These are phyloP conservation scores for Enteromius paludinosus DNA, from an alignment of 2,797 vertebrate species.

Conservation along the genomic window DNA sequence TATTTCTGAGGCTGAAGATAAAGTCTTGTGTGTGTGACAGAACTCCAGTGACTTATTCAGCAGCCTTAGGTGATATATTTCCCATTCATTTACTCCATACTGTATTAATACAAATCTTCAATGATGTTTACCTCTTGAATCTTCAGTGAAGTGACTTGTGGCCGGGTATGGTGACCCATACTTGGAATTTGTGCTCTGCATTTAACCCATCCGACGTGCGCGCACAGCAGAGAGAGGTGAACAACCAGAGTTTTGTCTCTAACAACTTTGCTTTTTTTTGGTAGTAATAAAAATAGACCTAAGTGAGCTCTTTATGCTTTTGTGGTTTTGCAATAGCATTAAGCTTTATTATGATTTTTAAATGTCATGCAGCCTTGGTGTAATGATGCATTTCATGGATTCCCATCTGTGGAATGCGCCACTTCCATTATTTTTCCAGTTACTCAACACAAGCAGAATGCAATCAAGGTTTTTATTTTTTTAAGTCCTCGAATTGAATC, in stretches of 20 bases:
- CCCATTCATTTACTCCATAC: not conserved
- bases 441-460: not conserved
- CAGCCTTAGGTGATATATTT: not conserved
- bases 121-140: not conserved
- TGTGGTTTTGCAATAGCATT: not conserved
- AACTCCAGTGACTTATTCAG: not conserved
- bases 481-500: not conserved
- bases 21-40: slow-evolving; percentile 1
- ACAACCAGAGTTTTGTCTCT: too few species aligned
- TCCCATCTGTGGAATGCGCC: not conserved
- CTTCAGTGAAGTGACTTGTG: not conserved
- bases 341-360: not conserved
- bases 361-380: not conserved
- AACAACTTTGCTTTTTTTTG: too few species aligned
- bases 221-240: too few species aligned
- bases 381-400: not conserved
- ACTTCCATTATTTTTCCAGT: not conserved
- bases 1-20: slow-evolving; percentile 18
- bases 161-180: too few species aligned
- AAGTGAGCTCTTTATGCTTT: not conserved
- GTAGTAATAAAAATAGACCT: too few species aligned
- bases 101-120: not conserved
- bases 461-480: not conserved
- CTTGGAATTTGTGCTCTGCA: too few species aligned
- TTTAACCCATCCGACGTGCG: too few species aligned